Evolutionary conservation across 2,888 invertebrate genomes (phyloP).

Genomic region (Cryptus viduatorius): DNA sequence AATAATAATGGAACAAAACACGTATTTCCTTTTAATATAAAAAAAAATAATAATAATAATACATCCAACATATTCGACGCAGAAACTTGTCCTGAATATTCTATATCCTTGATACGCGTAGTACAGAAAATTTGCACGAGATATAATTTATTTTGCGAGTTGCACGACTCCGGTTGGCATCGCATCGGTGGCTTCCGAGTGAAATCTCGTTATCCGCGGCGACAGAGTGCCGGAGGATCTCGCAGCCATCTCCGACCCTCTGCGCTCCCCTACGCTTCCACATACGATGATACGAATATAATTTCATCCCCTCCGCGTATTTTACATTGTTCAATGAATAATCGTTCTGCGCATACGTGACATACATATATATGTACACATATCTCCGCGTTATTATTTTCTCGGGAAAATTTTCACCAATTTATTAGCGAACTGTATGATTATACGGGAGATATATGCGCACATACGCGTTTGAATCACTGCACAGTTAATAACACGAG

Average conservation of each 20-base stretch:
- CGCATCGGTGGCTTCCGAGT: neutral
- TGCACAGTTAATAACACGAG: neutral
- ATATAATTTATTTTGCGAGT: conserved; percentile 35
- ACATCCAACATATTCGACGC: neutral
- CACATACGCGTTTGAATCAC: neutral
- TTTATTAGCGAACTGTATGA: neutral
- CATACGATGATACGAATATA: conserved; percentile 5
- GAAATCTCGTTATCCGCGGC: conserved; percentile 43
- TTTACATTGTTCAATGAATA: conserved; percentile 36
- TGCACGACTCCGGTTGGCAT: conserved; percentile 11
- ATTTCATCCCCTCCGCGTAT: conserved; percentile 13
- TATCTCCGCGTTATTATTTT: neutral
- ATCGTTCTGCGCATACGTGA: neutral
- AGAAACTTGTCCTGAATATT: conserved; percentile 45
- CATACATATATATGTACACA: neutral
- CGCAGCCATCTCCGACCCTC: neutral
- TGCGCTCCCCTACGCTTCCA: neutral
- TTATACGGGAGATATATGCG: neutral
- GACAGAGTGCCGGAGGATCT: conserved; percentile 10
- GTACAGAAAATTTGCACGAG: conserved; percentile 3
- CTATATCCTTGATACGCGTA: conserved; percentile 1
- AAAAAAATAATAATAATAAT: too few species aligned
- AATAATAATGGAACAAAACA: too few species aligned
- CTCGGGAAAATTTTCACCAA: neutral
- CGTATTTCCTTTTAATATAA: too few species aligned